Percentiles rank a stretch among this genome's conserved stretches.
These are phyloP conservation scores for Propithecus perrieri DNA, from an alignment of 2,797 vertebrate species.

Conservation along the genomic window DNA sequence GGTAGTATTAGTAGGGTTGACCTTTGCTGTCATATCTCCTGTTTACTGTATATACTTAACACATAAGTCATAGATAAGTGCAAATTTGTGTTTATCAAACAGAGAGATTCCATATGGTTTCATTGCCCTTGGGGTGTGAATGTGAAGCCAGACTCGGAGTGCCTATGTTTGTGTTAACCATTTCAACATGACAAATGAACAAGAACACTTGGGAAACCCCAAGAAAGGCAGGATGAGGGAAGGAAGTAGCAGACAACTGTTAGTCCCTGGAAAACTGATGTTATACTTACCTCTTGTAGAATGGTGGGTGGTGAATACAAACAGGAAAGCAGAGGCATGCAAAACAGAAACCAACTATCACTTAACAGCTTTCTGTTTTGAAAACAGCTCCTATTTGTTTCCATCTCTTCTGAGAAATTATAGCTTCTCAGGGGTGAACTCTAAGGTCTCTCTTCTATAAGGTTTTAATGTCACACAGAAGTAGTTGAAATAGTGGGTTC, in stretches of 20 bases:
- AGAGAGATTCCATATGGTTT: conserved; percentile 41
- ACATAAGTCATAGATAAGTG: neutral
- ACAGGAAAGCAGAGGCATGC: neutral
- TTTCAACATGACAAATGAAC: neutral
- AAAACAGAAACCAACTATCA: neutral
- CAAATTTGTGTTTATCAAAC: neutral
- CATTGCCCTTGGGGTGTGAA: neutral
- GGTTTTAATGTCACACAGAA: neutral
- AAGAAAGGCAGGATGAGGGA: neutral
- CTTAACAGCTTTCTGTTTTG: neutral
- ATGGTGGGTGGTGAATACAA: neutral
- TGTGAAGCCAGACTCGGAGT: neutral
- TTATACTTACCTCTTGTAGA: neutral
- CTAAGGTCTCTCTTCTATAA: neutral
- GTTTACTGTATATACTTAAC: neutral
- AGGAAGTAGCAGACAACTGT: neutral
- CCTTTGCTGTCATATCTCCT: neutral
- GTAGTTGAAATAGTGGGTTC: neutral
- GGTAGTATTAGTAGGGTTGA: neutral
- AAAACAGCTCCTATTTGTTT: conserved; percentile 10
- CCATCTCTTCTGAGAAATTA: neutral
- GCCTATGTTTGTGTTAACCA: conserved; percentile 14
- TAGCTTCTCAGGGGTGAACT: neutral
- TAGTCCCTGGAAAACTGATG: neutral
- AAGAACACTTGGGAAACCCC: conserved; percentile 38